Evolutionary conservation across 1,140 invertebrate genomes (phyloP).

Genomic region (Brachionus angularis): DNA sequence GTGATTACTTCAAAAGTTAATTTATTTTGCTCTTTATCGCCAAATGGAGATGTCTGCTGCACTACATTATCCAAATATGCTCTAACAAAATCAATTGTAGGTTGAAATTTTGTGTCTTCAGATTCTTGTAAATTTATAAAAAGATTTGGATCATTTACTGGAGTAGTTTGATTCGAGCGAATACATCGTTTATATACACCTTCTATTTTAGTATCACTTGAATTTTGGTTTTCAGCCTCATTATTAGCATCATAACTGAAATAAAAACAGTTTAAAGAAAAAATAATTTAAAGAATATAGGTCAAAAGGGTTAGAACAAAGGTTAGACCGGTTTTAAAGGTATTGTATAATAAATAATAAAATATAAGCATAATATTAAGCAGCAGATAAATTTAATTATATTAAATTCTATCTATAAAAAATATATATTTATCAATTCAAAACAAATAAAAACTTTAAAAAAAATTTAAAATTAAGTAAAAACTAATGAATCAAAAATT

Average conservation of each 20-base stretch:
- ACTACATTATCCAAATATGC: slow-evolving; percentile 91
- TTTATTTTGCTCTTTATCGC: slow-evolving; percentile 90
- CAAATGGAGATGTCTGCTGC: slow-evolving; percentile 82
- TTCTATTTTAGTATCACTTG: slow-evolving; percentile 13
- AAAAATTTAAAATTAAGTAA: too few species aligned
- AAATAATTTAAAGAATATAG: too few species aligned
- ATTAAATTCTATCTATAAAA: too few species aligned
- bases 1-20: slow-evolving; percentile 80
- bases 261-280: too few species aligned
- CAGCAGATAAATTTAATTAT: too few species aligned
- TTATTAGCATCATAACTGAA: slow-evolving; percentile 25
- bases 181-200: slow-evolving; percentile 16
- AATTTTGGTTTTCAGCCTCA: slow-evolving; percentile 20
- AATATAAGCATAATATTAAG: too few species aligned
- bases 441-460: too few species aligned
- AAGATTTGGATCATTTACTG: neutral
- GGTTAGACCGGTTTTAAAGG: too few species aligned
- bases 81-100: slow-evolving; percentile 89
- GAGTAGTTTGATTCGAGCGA: neutral
- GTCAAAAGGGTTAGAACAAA: too few species aligned
- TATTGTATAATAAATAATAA: too few species aligned
- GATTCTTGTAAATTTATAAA: slow-evolving; percentile 5
- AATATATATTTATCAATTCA: too few species aligned
- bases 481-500: too few species aligned
- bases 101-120: slow-evolving; percentile 72